Evolutionary conservation across 1,140 invertebrate species (phyloP), one percentile per base, ranked within the genome.

Genomic region (Lordiphosa clarofinis): DNA sequence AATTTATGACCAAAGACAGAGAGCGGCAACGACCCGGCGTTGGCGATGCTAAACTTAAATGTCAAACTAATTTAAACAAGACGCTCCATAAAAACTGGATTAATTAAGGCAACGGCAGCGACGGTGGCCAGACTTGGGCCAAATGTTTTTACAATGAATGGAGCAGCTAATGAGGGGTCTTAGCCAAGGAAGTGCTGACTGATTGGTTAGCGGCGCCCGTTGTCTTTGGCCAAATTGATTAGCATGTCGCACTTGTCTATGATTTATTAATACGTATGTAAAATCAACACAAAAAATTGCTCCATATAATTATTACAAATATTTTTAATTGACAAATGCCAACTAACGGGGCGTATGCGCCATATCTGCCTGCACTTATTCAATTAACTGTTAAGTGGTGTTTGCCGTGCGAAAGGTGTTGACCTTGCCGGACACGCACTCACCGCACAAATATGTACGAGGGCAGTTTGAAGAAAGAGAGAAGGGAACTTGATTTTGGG

Each of bases 61-160:
- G 78, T 84, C 78, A 84, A 84, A 84, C 78, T 84, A 84, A 84
- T 84, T 84, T 84, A 86, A 73, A 65, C 78, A 66, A 84, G 65
- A 64, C 58, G 68, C 64, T 68, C 73, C 63, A 82, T 76, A 69
- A 82, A 82, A 82, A 82, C 76, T 84, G 76, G 76, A 82, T 84
- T 82, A 82, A 84, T 84, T 82, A 81, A 81, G 65, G 28, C 72
- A 70, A 58, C 55, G 54, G 50, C 53, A 56, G 70, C 55, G 35
- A 35, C 43, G 15, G 15, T 15, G 3, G 1, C 3, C 21, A 28
- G 10, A 43, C 43, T 43, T 64, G 52, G 40, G 39, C 52, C 59
- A 55, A 67, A 52, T 71, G 39, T 58, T 62, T 56, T 46, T n/a
- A 15, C 31, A 73, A 53, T 72, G 60, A 72, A 72, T 38, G 56